phyloP scores from a whole-genome alignment of 1,140 invertebrate genomes.

The Bathynomus jamesi region DNA sequence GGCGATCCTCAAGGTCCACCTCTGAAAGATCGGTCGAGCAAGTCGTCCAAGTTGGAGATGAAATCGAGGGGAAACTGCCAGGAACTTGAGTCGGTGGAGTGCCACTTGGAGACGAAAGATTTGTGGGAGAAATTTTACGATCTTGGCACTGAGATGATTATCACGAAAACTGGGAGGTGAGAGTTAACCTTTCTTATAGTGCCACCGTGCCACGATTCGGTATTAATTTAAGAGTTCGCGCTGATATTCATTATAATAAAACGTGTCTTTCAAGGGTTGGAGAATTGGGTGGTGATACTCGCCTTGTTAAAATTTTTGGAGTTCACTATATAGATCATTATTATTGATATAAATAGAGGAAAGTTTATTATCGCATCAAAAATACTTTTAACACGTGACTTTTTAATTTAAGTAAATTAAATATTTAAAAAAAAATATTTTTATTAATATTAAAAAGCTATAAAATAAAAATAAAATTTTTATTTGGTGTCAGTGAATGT shows the following conservation, averaged over 20 bases:
- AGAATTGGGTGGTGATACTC: no score
- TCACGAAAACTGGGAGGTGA: conserved; percentile 84
- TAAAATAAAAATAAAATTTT: no score
- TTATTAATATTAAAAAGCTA: no score
- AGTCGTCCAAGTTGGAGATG: conserved; percentile 28
- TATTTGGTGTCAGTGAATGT: no score
- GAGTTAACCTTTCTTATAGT: conserved; percentile 48
- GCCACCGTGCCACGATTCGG: no score
- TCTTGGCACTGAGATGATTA: conserved; percentile 94
- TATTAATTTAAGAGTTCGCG: not conserved
- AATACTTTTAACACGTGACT: no score
- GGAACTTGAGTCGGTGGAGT: conserved; percentile 39
- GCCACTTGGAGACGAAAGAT: conserved; percentile 53
- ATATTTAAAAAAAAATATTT: no score
- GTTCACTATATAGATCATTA: not conserved
- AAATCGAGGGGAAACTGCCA: conserved; percentile 48
- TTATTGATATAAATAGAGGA: not conserved
- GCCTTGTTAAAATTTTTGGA: no score
- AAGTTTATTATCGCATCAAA: no score
- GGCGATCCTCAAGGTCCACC: conserved; percentile 8
- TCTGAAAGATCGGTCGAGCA: not conserved
- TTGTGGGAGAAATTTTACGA: conserved; percentile 91
- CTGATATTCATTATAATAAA: not conserved
- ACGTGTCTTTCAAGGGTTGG: not conserved
- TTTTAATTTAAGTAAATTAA: no score